Evolutionary conservation across 2,888 invertebrate genomes (phyloP), one percentile per base, ranked within the genome.

Genomic region (Thereva unica): DNA sequence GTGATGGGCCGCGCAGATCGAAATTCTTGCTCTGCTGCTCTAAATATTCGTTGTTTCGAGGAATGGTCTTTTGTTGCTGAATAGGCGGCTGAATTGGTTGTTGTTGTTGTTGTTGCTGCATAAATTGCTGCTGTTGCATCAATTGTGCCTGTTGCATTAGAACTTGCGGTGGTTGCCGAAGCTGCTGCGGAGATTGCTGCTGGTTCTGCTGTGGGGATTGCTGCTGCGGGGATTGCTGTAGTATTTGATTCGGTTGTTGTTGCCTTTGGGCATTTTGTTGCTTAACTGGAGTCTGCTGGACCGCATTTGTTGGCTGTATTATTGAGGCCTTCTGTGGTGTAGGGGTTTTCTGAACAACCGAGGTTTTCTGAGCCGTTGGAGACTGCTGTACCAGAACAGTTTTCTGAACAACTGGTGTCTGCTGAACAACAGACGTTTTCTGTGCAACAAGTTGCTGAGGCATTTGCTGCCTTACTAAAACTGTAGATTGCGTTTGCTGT

Each of bases 1-100:
- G 86, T 49, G 87, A 86, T 70, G 85, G 84, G 8, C 74, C 75
- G 70, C 74, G 71, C 67, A 76, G 49, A 69, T 73, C 74, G 50
- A 72, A 73, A 56, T 74, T 71, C 72, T 74, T 75, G 68, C 67
- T 74, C 59, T 73, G 74, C 12, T 73, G 73, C 59, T 72, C 72
- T 37, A 75, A 69, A 66, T 71, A 71, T 67, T 74, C 75, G 69
- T 70, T 75, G 49, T 75, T 75, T 34, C 74, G 72, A 23, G 75
- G 74, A 64, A 74, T 73, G 50, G 73, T 69, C 69, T 76, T 75
- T 69, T 75, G 74, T 6, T 71, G 72, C n/a, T 67, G 71, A 38
- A 67, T 67, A 38, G 70, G 54, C 5, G 40, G n/a, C 37, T 67
- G 67, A 38, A 68, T 68, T 44, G 38, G n/a, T 65, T 71, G 70